These are phyloP conservation scores for Pseudonaja textilis DNA, from an alignment of 2,113 vertebrate species.

Conservation along the genomic window DNA sequence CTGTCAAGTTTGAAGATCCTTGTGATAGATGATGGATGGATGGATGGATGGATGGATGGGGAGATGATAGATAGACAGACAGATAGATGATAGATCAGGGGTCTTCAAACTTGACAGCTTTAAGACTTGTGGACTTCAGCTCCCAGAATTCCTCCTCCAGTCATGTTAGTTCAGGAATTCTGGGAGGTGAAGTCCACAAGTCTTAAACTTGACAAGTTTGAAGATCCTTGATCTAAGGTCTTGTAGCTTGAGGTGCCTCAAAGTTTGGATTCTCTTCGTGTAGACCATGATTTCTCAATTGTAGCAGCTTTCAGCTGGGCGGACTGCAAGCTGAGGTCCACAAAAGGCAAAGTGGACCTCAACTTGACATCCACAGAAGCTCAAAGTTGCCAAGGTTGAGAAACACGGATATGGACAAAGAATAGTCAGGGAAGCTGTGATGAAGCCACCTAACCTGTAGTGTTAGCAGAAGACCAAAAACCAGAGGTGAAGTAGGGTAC, in stretches of 20 bases:
- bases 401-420: not conserved
- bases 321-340: not conserved
- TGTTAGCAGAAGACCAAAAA: not conserved
- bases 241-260: not conserved
- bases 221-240: not conserved
- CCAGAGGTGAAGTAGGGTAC: not conserved
- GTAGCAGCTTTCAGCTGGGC: not conserved
- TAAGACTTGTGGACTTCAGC: no score
- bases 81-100: no score
- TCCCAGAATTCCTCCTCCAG: no score
- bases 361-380: not conserved
- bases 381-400: not conserved
- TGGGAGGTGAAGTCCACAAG: no score
- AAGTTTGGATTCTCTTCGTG: not conserved
- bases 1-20: no score
- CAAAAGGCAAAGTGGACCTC: no score
- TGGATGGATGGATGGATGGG: no score
- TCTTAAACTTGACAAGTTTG: no score
- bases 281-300: not conserved
- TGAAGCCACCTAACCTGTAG: not conserved
- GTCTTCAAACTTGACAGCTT: no score
- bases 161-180: no score
- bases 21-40: no score
- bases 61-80: no score
- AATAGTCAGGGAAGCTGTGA: not conserved